Evolutionary conservation across 1,140 invertebrate species (phyloP).

Genomic region (Hylyphantes graminicola): DNA sequence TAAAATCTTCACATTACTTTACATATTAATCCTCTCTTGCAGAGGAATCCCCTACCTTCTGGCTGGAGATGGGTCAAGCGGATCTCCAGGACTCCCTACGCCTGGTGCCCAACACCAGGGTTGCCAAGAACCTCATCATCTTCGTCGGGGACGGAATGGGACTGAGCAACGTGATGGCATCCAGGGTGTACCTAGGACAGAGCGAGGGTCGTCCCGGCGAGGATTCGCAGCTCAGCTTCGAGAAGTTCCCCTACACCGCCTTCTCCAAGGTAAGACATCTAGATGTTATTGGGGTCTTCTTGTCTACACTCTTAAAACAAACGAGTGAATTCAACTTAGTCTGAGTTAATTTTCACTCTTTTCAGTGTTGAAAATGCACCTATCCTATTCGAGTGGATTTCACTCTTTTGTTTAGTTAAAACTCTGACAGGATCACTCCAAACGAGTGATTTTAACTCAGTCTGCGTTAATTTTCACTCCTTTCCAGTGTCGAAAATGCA

Average conservation of each 20-base stretch:
- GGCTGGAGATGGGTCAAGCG: conserved; percentile 49
- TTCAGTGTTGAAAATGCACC: no score
- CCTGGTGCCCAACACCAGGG: conserved; percentile 71
- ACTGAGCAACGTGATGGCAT: conserved; percentile 85
- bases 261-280: conserved; percentile 81
- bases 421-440: no score
- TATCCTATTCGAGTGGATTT: no score
- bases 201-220: conserved; percentile 74
- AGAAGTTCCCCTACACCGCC: conserved; percentile 85
- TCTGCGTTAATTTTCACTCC: no score
- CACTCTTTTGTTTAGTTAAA: no score
- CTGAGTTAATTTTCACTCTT: no score
- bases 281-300: no score
- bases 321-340: no score
- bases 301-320: no score
- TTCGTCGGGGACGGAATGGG: conserved; percentile 97
- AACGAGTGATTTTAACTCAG: no score
- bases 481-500: no score
- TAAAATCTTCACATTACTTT: no score
- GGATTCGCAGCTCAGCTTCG: conserved; percentile 78
- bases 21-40: neutral
- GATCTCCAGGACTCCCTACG: conserved; percentile 28
- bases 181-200: conserved; percentile 73
- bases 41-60: conserved; percentile 48
- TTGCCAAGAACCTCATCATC: conserved; percentile 89